Base-by-base conservation (phyloP, 2,888 invertebrate genomes). In the Augiades crinisus region DNA sequence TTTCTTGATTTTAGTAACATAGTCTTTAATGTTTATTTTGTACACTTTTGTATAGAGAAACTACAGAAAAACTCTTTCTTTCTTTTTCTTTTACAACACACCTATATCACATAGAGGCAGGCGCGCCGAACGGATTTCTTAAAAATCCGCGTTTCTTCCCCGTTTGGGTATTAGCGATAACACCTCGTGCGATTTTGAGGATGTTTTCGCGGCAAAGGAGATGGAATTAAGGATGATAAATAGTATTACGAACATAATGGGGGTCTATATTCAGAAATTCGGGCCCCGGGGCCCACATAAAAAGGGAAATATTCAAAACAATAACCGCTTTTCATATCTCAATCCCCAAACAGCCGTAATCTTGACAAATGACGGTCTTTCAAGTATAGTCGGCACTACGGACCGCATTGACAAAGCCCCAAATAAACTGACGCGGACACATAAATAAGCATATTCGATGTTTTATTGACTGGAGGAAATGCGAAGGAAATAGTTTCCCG, bases 381-480 rank as follows among this genome's bases (percentile, higher is more conserved):
- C 70, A 72, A 80, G 80, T 78, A 75, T 80, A 79, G 78, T 78
- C 79, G 75, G 76, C 77, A 79, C 78, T 76, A 77, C 73, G 76
- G 75, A 71, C 72, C 74, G 72, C 78, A 83, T 78, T 81, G 84
- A 87, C 87, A 85, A 82, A 81, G 78, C 78, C 79, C 78, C 79
- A 75, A 85, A 85, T 86, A 87, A 85, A 86, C 74, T 77, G 82
- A 78, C 76, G 75, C 75, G 72, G 78, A 75, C 78, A 80, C 72
- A 84, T 85, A 87, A 84, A 86, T 87, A 85, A 81, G 83, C 84
- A 85, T 83, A 83, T 85, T 87, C 75, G 81, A 85, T 81, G 85
- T 85, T 87, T 87, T 85, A 87, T 88, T 84, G 84, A 87, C 84
- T 86, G 72, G 74, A 83, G 88, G 89, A 88, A 88, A 88, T 83